phyloP scores from a whole-genome alignment of 2,797 vertebrate genomes.

The Sebastes steindachneri region DNA sequence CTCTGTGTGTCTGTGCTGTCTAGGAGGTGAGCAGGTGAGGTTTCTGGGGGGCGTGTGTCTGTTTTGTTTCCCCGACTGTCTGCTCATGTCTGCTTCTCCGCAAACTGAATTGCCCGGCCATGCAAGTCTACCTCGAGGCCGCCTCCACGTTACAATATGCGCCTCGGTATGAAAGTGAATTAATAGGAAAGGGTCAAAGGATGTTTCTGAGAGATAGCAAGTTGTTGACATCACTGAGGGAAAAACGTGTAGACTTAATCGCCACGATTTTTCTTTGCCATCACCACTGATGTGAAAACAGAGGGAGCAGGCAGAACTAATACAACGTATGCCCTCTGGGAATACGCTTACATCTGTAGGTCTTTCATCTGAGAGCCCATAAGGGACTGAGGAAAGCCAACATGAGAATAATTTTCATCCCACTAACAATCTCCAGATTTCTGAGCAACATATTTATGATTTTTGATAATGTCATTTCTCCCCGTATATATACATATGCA shows the following conservation, averaged over 20 bases:
- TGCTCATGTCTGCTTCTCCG: constrained; percentile 31
- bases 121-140: constrained; percentile 19
- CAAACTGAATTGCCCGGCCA: constrained; percentile 2
- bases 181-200: constrained; percentile 18
- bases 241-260: neutral
- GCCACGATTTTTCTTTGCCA: neutral
- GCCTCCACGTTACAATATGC: neutral
- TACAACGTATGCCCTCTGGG: constrained; percentile 40
- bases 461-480: neutral
- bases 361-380: constrained; percentile 37
- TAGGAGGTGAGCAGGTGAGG: constrained; percentile 33
- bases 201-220: neutral
- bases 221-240: constrained; percentile 24
- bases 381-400: neutral
- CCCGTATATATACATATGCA: neutral
- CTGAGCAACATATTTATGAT: neutral
- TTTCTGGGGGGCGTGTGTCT: constrained; percentile 40
- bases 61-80: constrained; percentile 35
- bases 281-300: constrained; percentile 56
- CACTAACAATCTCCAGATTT: neutral
- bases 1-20: constrained; percentile 24
- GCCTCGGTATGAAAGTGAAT: constrained; percentile 12
- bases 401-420: neutral
- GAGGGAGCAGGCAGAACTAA: constrained; percentile 41
- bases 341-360: constrained; percentile 41